Evolutionary conservation across 1,140 invertebrate species (phyloP), one percentile per base, ranked within the genome.

Genomic region (Scaptomyza montana): DNA sequence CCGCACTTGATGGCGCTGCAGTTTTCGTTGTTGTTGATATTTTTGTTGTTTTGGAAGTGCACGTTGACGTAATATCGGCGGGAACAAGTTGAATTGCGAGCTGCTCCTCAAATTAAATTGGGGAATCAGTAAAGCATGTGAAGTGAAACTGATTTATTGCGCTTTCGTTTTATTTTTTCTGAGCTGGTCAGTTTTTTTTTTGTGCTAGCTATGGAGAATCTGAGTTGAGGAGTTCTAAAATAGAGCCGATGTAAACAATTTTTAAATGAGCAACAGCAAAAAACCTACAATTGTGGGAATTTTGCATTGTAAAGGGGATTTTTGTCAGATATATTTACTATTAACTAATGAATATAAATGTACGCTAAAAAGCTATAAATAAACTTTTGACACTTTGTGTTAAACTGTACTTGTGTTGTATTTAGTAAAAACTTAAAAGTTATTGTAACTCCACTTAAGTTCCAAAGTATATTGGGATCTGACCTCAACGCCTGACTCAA

Each of bases 1-100:
- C 81, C 51, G 81, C 82, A 78, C 72, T 78, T 80, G 78, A 70
- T 81, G 71, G 64, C 82, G 75, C 51, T 86, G 81, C 82, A 87
- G 59, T 70, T 64, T 57, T 57, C 43, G 55, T 41, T 50, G 21
- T 51, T 79, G 51, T 70, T 49, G 60, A n/a, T n/a, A n/a, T n/a
- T n/a, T n/a, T n/a, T n/a, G n/a, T 68, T 56, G 47, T 54, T 54
- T 68, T 60, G 49, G 43, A 68, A 80, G 78, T 80, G 74, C 66
- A 86, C 76, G 81, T 87, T 86, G 82, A 81, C 82, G 82, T 86
- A 86, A 86, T 73, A 77, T 60, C 36, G 62, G 47, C 47, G 45
- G 59, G 74, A 67, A 50, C 39, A 46, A 61, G 49, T 21, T 21
- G 50, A 21, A 53, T 66, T 47, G 28, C 54, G 39, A 43, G 56